Evolutionary conservation across 2,113 vertebrate genomes (phyloP).

Genomic region (Struthidea cinerea): DNA sequence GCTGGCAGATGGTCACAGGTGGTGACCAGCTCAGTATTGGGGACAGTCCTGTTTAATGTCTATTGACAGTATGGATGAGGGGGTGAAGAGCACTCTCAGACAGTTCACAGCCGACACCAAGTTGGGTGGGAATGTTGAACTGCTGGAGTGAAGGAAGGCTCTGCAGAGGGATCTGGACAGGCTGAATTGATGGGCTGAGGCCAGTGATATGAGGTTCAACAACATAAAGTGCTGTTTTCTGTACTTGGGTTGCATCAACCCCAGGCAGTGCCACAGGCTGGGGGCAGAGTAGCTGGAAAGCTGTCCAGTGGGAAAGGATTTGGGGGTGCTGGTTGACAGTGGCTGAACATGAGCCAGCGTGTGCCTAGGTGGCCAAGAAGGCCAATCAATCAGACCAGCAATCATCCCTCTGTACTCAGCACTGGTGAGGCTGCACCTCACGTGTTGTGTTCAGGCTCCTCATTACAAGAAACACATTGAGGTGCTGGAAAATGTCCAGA

Average conservation of each 20-base stretch:
- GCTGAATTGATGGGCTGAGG: background rate
- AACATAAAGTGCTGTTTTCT: background rate
- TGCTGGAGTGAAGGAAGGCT: background rate
- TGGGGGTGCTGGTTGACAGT: fast-evolving
- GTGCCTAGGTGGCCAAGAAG: background rate
- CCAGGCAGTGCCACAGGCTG: background rate
- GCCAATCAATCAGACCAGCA: background rate
- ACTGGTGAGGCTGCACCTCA: background rate
- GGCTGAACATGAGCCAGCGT: fast-evolving
- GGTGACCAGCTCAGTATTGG: background rate
- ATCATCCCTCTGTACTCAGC: fast-evolving
- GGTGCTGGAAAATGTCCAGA: background rate
- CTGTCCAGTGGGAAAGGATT: background rate
- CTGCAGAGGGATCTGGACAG: background rate
- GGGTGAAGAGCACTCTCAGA: background rate
- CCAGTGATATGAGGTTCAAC: background rate
- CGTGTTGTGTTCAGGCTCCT: fast-evolving
- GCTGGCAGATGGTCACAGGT: background rate
- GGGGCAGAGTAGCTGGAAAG: background rate
- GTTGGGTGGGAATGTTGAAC: background rate
- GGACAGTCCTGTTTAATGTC: background rate
- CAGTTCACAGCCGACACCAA: fast-evolving
- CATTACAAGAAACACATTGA: background rate
- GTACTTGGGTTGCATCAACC: background rate
- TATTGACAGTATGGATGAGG: background rate